Conservation (phyloP, 2,888 invertebrate species). For the Nymphalis c-album region DNA sequence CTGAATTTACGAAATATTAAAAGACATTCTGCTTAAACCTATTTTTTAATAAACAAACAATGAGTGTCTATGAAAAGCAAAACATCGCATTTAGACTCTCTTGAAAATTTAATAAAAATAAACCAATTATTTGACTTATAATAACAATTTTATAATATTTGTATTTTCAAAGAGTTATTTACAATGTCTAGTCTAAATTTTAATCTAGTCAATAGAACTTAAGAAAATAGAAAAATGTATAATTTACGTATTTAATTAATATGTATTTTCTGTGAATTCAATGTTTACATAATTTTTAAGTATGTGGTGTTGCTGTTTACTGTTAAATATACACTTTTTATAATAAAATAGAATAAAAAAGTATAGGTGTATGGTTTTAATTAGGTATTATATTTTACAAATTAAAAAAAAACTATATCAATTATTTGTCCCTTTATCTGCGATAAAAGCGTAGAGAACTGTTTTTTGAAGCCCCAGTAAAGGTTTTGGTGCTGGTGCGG, state of each 20-base stretch:
- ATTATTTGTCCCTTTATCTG: too few species aligned
- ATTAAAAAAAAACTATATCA: too few species aligned
- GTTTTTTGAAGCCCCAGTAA: too few species aligned
- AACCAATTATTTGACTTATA: not conserved
- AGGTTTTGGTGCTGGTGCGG: too few species aligned
- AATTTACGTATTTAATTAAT: conserved; percentile 1
- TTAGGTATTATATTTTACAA: not conserved
- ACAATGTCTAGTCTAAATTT: conserved; percentile 14
- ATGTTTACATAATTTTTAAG: conserved; percentile 17
- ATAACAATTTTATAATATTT: not conserved
- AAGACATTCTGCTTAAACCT: too few species aligned
- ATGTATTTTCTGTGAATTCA: conserved; percentile 1
- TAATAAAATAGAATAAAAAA: conserved; percentile 17
- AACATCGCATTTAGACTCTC: too few species aligned
- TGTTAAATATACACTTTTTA: conserved; percentile 28
- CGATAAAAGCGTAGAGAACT: too few species aligned
- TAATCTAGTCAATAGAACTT: conserved; percentile 20
- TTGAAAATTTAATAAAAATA: not conserved
- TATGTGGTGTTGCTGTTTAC: conserved; percentile 23
- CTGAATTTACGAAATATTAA: too few species aligned
- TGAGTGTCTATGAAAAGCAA: too few species aligned
- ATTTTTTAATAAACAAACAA: too few species aligned
- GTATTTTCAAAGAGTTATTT: not conserved
- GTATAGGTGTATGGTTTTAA: not conserved
- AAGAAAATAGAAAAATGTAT: not conserved